phyloP scores from a whole-genome alignment of 2,888 invertebrate species.

The Eremobia ochroleuca region DNA sequence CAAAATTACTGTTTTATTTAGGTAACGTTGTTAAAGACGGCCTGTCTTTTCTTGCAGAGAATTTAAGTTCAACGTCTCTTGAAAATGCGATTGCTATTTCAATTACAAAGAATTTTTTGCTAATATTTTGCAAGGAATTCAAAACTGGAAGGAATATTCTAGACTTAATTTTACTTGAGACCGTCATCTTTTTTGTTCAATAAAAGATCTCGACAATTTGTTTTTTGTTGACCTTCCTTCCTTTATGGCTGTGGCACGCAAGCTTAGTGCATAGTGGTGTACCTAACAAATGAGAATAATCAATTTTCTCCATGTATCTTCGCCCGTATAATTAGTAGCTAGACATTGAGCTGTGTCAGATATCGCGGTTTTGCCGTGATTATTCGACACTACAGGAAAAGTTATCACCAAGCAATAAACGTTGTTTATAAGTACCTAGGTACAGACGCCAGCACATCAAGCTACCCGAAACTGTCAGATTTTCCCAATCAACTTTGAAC shows the following conservation, averaged over 20 bases:
- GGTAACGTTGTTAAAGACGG: constrained; percentile 23
- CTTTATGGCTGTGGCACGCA: constrained; percentile 9
- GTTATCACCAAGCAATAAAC: neutral
- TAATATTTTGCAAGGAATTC: constrained; percentile 25
- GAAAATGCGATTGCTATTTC: constrained; percentile 31
- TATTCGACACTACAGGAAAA: neutral
- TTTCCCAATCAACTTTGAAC: too few species aligned
- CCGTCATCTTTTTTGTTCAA: constrained; percentile 43
- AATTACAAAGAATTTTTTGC: constrained; percentile 40
- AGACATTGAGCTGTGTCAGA: constrained; percentile 7
- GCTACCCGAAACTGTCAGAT: too few species aligned
- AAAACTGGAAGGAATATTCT: constrained; percentile 25
- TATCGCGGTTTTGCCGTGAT: neutral
- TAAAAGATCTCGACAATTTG: constrained; percentile 5
- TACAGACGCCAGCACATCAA: too few species aligned
- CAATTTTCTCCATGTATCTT: constrained; percentile 36
- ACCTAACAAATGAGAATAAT: constrained; percentile 32
- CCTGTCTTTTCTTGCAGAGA: constrained; percentile 1
- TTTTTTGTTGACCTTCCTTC: constrained; percentile 37
- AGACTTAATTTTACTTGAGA: constrained; percentile 35
- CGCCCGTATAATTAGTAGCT: constrained; percentile 41
- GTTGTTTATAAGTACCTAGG: neutral
- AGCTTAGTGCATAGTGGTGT: constrained; percentile 4
- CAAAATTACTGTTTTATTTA: constrained; percentile 29
- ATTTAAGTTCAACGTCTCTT: constrained; percentile 37